phyloP scores from a whole-genome alignment of 23 tunicate genomes.

The Styela plicata region DNA sequence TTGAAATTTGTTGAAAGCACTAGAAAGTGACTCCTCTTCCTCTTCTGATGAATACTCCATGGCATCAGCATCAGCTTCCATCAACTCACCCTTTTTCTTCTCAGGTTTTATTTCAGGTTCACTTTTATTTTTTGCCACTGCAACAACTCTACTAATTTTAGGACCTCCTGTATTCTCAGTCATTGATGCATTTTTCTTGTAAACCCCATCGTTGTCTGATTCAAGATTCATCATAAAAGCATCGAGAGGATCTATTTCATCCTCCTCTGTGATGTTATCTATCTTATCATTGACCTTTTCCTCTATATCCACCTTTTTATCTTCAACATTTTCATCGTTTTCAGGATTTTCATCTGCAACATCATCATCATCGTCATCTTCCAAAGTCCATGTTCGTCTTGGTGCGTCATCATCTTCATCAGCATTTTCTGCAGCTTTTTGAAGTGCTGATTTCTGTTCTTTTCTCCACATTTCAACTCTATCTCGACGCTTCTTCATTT shows the following conservation, averaged over 20 bases:
- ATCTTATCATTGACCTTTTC: conserved; percentile 33
- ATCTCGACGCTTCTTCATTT: conserved; percentile 78
- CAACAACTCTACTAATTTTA: conserved; percentile 74
- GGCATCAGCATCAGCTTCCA: conserved; percentile 82
- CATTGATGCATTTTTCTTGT: not conserved
- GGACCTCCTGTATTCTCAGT: conserved; percentile 48
- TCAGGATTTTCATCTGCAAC: not conserved
- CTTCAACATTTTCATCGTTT: conserved; percentile 8
- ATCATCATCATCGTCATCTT: conserved; percentile 81
- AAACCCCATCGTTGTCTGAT: conserved; percentile 16
- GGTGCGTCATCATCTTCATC: conserved; percentile 49
- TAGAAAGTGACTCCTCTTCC: conserved; percentile 75
- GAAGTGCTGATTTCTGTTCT: conserved; percentile 45
- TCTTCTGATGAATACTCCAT: conserved; percentile 97
- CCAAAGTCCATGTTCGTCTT: conserved; percentile 64
- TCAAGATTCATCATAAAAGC: conserved; percentile 93
- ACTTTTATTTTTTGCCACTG: conserved; percentile 52
- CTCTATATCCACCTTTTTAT: conserved; percentile 22
- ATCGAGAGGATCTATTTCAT: conserved; percentile 98
- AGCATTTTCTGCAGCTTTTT: conserved; percentile 19
- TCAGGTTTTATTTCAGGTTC: not conserved
- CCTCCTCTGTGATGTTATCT: conserved; percentile 35
- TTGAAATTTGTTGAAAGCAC: conserved; percentile 79
- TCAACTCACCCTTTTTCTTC: conserved; percentile 75
- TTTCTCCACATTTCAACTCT: conserved; percentile 86